A percentile compares a stretch with the other conserved stretches of the same genome.
Evolutionary conservation across 2,888 invertebrate species (phyloP).

Genomic region (Lepidocyrtinus sp.): DNA sequence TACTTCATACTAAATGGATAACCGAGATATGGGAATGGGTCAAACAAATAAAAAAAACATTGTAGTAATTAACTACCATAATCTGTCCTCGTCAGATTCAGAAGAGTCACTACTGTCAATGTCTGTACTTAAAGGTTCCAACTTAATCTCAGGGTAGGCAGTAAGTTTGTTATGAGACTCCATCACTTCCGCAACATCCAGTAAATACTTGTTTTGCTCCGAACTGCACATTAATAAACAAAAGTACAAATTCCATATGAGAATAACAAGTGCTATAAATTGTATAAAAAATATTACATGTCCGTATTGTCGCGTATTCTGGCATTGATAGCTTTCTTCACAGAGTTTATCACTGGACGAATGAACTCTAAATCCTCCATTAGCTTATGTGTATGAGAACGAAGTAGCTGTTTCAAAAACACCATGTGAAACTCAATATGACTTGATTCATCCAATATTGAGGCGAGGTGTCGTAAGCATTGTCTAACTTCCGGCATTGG

Average conservation of each 20-base stretch:
- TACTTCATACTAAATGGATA: too few species aligned
- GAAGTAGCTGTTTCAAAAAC: conserved; percentile 84
- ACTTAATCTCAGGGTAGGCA: background rate
- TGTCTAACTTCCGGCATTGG: conserved; percentile 77
- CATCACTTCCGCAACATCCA: conserved; percentile 32
- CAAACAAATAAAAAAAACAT: too few species aligned
- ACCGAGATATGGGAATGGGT: too few species aligned
- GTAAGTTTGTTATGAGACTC: conserved; percentile 7
- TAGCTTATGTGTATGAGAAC: conserved; percentile 73
- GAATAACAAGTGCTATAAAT: background rate
- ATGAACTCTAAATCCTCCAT: conserved; percentile 41
- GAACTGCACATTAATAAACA: conserved; percentile 14
- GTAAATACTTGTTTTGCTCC: conserved; percentile 35
- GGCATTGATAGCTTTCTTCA: conserved; percentile 37
- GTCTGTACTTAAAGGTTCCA: conserved; percentile 17
- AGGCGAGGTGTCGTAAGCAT: conserved; percentile 77
- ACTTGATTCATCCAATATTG: conserved; percentile 82
- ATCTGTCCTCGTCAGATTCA: too few species aligned
- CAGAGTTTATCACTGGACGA: conserved; percentile 34
- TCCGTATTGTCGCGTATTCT: conserved; percentile 26
- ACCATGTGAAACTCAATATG: conserved; percentile 91
- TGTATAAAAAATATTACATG: conserved; percentile 24
- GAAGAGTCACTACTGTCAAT: background rate
- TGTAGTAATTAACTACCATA: too few species aligned
- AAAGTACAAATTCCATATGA: background rate